Evolutionary conservation across 2,797 vertebrate genomes (phyloP).

Genomic region (Pagetopsis macropterus): DNA sequence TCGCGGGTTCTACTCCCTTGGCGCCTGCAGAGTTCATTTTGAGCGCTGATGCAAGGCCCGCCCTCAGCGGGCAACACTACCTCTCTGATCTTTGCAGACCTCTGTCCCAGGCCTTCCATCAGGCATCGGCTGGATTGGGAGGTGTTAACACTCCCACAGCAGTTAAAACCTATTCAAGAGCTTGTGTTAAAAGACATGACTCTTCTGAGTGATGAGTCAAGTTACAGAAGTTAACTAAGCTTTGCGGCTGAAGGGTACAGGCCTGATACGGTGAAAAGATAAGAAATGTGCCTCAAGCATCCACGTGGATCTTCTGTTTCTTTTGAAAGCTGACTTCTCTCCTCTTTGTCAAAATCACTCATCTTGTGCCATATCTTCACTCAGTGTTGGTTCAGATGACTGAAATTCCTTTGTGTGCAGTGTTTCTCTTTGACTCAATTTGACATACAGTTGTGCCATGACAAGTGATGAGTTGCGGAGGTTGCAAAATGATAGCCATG

Average conservation of each 20-base stretch:
- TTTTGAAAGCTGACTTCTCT: constrained; percentile 7
- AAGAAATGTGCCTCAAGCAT: constrained; percentile 6
- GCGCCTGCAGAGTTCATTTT: constrained; percentile 77
- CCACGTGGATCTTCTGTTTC: constrained; percentile 1
- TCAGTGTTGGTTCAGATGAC: constrained; percentile 13
- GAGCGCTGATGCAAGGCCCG: constrained; percentile 67
- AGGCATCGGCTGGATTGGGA: constrained; percentile 58
- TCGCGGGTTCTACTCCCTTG: constrained; percentile 68
- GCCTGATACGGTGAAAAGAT: constrained; percentile 6
- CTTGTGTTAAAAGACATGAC: constrained; percentile 57
- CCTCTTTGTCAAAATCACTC: neutral
- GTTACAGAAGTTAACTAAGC: constrained; percentile 46
- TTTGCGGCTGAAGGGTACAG: constrained; percentile 8
- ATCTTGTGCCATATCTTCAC: constrained; percentile 2
- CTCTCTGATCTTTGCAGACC: constrained; percentile 65
- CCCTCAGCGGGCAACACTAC: constrained; percentile 62
- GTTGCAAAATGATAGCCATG: neutral
- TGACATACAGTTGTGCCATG: constrained; percentile 2
- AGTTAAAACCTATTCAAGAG: constrained; percentile 63
- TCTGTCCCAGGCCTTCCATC: constrained; percentile 34
- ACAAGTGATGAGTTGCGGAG: neutral
- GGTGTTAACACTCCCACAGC: constrained; percentile 74
- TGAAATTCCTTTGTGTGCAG: constrained; percentile 3
- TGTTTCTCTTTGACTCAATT: constrained; percentile 9
- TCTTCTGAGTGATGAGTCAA: constrained; percentile 54